Percentiles rank a stretch among this genome's conserved stretches.
These are phyloP conservation scores for Saturnia japonica DNA, from an alignment of 2,888 invertebrate species.

Conservation along the genomic window DNA sequence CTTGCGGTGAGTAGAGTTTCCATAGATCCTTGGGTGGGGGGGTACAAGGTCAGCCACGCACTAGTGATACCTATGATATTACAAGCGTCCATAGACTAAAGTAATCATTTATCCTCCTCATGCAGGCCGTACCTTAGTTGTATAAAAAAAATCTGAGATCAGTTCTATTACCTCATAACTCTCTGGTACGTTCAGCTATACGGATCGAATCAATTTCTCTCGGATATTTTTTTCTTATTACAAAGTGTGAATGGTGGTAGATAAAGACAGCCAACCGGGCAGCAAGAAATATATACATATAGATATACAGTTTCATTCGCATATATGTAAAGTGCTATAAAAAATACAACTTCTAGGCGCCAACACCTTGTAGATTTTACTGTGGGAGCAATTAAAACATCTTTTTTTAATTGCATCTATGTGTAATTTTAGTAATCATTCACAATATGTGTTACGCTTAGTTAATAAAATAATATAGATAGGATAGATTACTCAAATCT, in stretches of 20 bases:
- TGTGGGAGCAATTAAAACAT: constrained; percentile 17
- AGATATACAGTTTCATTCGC: constrained; percentile 13
- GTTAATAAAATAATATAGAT: not conserved
- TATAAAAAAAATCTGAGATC: no score
- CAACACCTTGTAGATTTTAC: constrained; percentile 17
- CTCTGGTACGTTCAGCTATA: constrained; percentile 39
- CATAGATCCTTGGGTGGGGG: no score
- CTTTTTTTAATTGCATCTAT: not conserved
- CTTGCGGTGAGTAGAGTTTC: no score
- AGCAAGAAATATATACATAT: constrained; percentile 19
- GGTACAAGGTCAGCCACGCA: no score
- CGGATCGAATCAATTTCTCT: constrained; percentile 66
- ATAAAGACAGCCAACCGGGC: constrained; percentile 50
- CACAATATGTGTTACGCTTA: not conserved
- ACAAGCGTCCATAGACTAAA: no score
- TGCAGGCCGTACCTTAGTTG: no score
- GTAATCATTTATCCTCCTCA: no score
- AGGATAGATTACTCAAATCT: not conserved
- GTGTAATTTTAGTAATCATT: not conserved
- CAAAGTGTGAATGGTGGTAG: constrained; percentile 44
- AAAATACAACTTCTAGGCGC: constrained; percentile 22
- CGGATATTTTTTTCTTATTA: constrained; percentile 53
- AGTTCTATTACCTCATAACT: constrained; percentile 38
- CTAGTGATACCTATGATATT: no score
- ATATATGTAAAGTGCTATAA: constrained; percentile 21